Evolutionary conservation across 2,797 vertebrate genomes (phyloP).

Genomic region (Phoebastria nigripes): DNA sequence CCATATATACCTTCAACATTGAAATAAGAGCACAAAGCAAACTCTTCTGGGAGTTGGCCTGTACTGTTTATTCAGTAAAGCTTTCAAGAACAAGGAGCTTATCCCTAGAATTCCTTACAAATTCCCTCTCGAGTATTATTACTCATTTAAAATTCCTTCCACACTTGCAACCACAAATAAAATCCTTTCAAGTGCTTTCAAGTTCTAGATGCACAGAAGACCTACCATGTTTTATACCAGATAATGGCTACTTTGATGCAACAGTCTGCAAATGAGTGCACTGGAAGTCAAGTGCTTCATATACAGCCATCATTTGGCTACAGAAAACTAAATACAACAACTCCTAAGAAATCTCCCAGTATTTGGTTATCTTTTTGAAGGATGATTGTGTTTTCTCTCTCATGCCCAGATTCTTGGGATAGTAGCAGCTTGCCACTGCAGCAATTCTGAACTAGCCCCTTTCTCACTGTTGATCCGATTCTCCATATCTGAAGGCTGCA

Average conservation of each 20-base stretch:
- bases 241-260: background rate
- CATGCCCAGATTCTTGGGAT: background rate
- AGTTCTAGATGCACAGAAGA: background rate
- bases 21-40: background rate
- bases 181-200: background rate
- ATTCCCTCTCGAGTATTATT: background rate
- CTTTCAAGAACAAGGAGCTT: background rate
- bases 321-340: background rate
- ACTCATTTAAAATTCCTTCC: constrained; percentile 25
- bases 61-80: background rate
- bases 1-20: background rate
- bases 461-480: background rate
- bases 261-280: background rate
- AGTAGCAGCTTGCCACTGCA: background rate
- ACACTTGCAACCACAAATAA: background rate
- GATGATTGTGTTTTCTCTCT: background rate
- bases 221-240: background rate
- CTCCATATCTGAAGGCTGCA: fast-evolving
- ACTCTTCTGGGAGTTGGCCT: background rate
- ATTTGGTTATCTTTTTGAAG: background rate
- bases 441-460: background rate
- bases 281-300: background rate
- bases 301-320: background rate
- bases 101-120: constrained; percentile 29
- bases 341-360: background rate